phyloP scores from a whole-genome alignment of 2,888 invertebrate genomes.

The Cyrtodaria siliqua region DNA sequence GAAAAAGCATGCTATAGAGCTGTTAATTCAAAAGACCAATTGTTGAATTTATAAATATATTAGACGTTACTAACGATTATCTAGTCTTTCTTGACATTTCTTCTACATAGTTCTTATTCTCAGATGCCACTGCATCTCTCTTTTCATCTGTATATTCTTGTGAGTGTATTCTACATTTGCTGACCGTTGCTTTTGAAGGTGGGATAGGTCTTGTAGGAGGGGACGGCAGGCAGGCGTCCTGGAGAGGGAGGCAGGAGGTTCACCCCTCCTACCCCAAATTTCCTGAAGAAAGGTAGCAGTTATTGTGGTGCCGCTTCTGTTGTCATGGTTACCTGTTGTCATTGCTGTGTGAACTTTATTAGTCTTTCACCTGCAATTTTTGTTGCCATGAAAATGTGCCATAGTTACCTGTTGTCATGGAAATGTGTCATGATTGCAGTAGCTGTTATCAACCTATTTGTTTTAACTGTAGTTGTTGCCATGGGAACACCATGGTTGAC shows the following conservation, averaged over 20 bases:
- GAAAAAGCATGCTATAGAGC: no score
- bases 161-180: background rate
- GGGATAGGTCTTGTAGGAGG: conserved; percentile 40
- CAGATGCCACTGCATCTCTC: background rate
- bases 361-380: no score
- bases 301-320: conserved; percentile 15
- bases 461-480: no score
- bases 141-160: background rate
- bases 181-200: conserved; percentile 24
- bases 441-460: no score
- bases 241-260: conserved; percentile 57
- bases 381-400: no score
- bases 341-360: conserved; percentile 5
- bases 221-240: conserved; percentile 36
- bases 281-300: conserved; percentile 60
- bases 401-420: conserved; percentile 1
- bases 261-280: conserved; percentile 63
- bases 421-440: no score
- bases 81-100: background rate
- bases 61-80: no score
- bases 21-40: no score
- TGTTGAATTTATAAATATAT: no score
- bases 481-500: conserved; percentile 5
- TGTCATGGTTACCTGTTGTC: conserved; percentile 26
- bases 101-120: background rate